These are phyloP conservation scores for Eucidaris tribuloides DNA, from an alignment of 35 echinoderm and acorn worm genomes.

Conservation along the genomic window DNA sequence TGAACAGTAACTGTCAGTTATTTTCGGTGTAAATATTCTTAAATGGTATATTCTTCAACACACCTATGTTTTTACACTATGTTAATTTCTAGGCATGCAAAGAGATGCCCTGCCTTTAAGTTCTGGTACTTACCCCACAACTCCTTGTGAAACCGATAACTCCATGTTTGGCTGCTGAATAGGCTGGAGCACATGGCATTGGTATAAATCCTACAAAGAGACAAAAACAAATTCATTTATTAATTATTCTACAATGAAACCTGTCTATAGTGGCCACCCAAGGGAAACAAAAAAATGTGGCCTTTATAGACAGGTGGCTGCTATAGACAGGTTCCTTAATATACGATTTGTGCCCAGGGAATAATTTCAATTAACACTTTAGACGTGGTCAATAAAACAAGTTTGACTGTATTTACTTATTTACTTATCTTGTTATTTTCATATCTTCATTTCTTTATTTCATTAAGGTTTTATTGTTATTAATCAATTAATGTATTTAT, in stretches of 20 bases:
- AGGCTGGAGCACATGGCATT: conserved; percentile 52
- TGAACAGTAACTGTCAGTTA: too few relatives aligned
- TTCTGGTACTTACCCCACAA: conserved; percentile 49
- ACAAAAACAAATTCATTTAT: background rate
- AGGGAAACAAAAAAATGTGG: background rate
- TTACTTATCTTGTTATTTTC: too few relatives aligned
- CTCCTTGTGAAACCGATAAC: conserved; percentile 73
- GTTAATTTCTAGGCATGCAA: too few relatives aligned
- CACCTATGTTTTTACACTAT: too few relatives aligned
- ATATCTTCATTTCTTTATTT: too few relatives aligned
- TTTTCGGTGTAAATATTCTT: too few relatives aligned
- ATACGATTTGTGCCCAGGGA: background rate
- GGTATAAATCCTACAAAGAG: conserved; percentile 47
- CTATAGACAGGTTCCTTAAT: background rate
- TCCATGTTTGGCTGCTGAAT: conserved; percentile 89
- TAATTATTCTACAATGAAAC: background rate
- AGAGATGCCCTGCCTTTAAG: too few relatives aligned
- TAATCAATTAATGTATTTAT: too few relatives aligned
- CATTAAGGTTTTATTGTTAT: too few relatives aligned
- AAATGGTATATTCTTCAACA: too few relatives aligned
- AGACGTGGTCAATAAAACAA: background rate
- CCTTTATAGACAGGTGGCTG: background rate
- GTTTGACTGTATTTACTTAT: too few relatives aligned
- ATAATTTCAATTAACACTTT: background rate
- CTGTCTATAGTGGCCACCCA: background rate